Evolutionary conservation across 2,113 vertebrate genomes (phyloP), one percentile per base, ranked within the genome.

Genomic region (Columba janthina): DNA sequence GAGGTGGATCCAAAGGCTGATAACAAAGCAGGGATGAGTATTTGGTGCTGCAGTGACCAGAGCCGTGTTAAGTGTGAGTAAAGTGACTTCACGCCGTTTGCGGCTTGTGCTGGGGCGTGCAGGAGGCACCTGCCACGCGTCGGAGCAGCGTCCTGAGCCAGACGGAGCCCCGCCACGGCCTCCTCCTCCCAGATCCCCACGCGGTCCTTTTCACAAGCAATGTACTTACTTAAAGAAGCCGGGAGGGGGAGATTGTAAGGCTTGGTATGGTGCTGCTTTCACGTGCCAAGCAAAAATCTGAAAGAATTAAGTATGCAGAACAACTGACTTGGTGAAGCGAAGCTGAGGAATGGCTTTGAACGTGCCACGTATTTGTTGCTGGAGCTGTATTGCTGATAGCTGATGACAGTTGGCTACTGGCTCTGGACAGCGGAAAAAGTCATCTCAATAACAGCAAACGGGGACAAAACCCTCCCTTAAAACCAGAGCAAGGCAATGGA

Each of bases 21-120:
- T 6, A 18, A 67, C 16, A 54, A 69, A 79, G 44, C 28, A n/a
- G 51, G 0, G 6, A 12, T 22, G 32, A 74, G 46, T n/a, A 48
- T 24, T 48, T 44, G 34, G 71, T 20, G 22, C 65, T 84, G 21
- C 26, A 26, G 19, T 24, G 61, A 58, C 20, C 57, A 64, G 61
- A 82, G 32, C 38, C 12, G 3, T 0, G 10, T 56, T 40, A 66
- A 50, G 28, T 16, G 16, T 29, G 64, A 46, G 48, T 42, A 85
- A 75, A 66, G 34, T 0, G 4, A 2, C 48, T 64, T 38, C 6
- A 6, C 1, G 0, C 6, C 1, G 25, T 48, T 81, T 61, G 22
- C 12, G 5, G 16, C 44, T 51, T 57, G 65, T 25, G 56, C 56
- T 22, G 32, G 32, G 56, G 32, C 0, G 4, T 18, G 50, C n/a